phyloP scores from a whole-genome alignment of 2,113 vertebrate species.

The Cyanoramphus novaezelandiae region DNA sequence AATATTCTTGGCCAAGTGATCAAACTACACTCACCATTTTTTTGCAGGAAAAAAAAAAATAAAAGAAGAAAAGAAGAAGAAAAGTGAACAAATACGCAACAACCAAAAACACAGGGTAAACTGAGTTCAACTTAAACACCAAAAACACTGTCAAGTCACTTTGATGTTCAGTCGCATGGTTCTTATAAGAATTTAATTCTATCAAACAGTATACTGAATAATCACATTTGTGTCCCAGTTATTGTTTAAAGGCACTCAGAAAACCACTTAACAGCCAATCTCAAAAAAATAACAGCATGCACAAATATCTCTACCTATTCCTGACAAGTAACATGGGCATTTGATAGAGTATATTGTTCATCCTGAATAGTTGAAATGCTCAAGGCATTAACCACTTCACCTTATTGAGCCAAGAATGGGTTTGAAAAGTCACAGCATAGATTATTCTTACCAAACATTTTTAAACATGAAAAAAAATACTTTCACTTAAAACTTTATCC shows the following conservation, averaged over 20 bases:
- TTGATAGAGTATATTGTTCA: not conserved
- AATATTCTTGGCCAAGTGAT: not conserved
- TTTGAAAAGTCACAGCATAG: not conserved
- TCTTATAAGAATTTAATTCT: not conserved
- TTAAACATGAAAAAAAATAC: not conserved
- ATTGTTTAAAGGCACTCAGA: not conserved
- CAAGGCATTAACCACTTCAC: not conserved
- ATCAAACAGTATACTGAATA: not conserved
- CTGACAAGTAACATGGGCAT: not conserved
- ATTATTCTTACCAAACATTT: not conserved
- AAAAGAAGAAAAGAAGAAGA: not conserved
- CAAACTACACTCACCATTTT: not conserved
- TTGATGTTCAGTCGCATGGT: not conserved
- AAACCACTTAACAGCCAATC: not conserved
- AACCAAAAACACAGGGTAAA: not conserved
- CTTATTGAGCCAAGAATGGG: not conserved
- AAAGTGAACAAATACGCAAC: not conserved
- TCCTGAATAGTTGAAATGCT: not conserved
- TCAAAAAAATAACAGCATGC: not conserved
- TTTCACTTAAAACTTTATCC: not conserved
- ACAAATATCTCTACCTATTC: not conserved
- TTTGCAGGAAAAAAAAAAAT: fast-evolving
- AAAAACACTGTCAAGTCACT: not conserved
- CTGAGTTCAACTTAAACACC: not conserved
- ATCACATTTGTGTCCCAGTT: not conserved